These are phyloP conservation scores for Lethrus apterus DNA, from an alignment of 1,140 invertebrate species.

Conservation along the genomic window DNA sequence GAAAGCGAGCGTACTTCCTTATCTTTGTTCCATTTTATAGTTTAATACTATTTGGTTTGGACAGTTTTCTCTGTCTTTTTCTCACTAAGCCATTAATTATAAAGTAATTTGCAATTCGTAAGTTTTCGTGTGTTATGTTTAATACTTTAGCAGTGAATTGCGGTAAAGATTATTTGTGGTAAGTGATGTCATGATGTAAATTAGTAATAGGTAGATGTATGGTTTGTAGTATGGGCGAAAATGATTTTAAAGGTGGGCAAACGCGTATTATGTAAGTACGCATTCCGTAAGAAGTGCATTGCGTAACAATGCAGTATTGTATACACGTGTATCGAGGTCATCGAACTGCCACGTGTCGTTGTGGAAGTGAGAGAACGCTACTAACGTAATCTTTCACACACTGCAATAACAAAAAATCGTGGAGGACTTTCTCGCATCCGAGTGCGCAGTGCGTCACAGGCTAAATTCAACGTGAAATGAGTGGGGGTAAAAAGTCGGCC, in stretches of 20 bases:
- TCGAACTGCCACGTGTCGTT: constrained; percentile 30
- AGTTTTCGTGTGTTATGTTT: no score
- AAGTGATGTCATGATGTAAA: no score
- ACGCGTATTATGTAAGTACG: no score
- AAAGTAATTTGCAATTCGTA: background rate
- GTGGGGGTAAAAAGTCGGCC: constrained; percentile 14
- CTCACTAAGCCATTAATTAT: background rate
- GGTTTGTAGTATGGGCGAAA: no score
- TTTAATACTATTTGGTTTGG: constrained; percentile 4
- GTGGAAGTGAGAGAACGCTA: constrained; percentile 18
- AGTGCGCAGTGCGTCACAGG: constrained; percentile 20
- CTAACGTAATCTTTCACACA: constrained; percentile 1
- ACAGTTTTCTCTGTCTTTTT: constrained; percentile 10
- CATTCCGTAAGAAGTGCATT: no score
- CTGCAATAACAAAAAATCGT: constrained; percentile 12
- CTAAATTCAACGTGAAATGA: constrained; percentile 16
- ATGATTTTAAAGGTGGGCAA: no score
- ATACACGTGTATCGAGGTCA: constrained; percentile 28
- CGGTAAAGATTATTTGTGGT: no score
- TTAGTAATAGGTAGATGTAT: no score
- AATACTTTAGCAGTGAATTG: no score
- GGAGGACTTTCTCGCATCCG: constrained; percentile 18
- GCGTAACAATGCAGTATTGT: constrained; percentile 25
- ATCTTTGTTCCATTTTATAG: constrained; percentile 20
- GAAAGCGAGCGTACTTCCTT: constrained; percentile 27